Base-by-base conservation (phyloP, 2,113 vertebrate species). In the Conger conger region DNA sequence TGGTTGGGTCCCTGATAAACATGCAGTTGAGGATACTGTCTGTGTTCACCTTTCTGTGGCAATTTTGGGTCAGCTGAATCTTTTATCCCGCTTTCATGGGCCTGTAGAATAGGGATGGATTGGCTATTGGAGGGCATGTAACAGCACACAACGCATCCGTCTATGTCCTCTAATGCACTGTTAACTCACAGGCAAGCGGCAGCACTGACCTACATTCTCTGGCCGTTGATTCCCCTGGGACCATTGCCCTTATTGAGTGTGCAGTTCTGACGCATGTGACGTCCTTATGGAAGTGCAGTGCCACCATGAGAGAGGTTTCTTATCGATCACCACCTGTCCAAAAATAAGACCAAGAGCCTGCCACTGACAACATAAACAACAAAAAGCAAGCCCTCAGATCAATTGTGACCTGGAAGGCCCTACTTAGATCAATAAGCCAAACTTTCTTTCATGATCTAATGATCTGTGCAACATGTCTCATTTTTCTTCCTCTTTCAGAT, bases 401-500 rank as follows among this genome's bases (percentile, higher is more conserved):
- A 73, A 33, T 33, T 33, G 68, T 73, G 68, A 73, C 68, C 68
- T 73, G 33, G 68, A 73, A 33, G 68, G n/a, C 68, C 33, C 68
- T 73, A 11, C 33, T 73, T 33, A n/a, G 68, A 73, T 73, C 68
- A 73, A 73, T 73, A 33, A 13, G 68, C n/a, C n/a, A 33, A 73
- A 33, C n/a, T 73, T 33, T 73, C 27, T 73, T 73, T 73, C 68
- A 73, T 73, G 68, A 73, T 73, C n/a, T 73, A 73, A 73, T 33
- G 68, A 33, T 73, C 68, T 73, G 27, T n/a, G 68, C 68, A 73
- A 73, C 5, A 27, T 11, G n/a, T 73, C 68, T 33, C 20, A 63
- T 30, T 73, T 73, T 30, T 73, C 68, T 33, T 11, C n/a, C n/a
- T 0, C n/a, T 73, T 9, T 73, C 68, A 73, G 68, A 33, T 73